Conservation (phyloP, 2,888 invertebrate genomes). For the Cepaea hortensis region DNA sequence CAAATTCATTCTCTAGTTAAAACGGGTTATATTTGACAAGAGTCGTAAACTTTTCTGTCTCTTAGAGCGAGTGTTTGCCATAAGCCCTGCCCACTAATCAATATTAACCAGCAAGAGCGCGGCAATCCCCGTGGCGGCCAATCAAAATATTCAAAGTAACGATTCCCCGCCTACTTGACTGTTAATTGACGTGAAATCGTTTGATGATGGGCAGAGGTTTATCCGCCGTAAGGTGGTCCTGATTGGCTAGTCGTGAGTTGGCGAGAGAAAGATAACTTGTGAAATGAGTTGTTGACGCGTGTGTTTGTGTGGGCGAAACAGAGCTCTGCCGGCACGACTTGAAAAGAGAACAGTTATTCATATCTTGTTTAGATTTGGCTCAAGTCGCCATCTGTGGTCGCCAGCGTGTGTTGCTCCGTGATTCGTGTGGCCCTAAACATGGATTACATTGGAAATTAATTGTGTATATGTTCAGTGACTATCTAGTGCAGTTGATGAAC, state of each 20-base stretch:
- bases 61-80: not conserved
- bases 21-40: not conserved
- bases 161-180: not conserved
- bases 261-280: not conserved
- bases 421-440: too few relatives aligned
- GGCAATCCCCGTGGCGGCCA: slow-evolving; percentile 5
- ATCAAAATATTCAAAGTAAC: not conserved
- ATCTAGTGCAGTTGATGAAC: too few relatives aligned
- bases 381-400: not conserved
- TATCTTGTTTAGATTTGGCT: not conserved
- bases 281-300: slow-evolving; percentile 30
- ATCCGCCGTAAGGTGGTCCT: not conserved
- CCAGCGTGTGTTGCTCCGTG: not conserved
- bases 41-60: not conserved
- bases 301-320: slow-evolving; percentile 21
- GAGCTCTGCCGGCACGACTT: not conserved
- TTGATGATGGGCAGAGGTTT: slow-evolving; percentile 16
- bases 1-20: not conserved
- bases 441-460: too few relatives aligned
- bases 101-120: not conserved
- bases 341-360: slow-evolving; percentile 10
- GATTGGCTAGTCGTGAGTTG: not conserved
- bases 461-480: too few relatives aligned
- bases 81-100: slow-evolving; percentile 26
- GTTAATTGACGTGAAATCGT: slow-evolving; percentile 26